phyloP scores from a whole-genome alignment of 2,888 invertebrate genomes.

The Pomacea canaliculata region DNA sequence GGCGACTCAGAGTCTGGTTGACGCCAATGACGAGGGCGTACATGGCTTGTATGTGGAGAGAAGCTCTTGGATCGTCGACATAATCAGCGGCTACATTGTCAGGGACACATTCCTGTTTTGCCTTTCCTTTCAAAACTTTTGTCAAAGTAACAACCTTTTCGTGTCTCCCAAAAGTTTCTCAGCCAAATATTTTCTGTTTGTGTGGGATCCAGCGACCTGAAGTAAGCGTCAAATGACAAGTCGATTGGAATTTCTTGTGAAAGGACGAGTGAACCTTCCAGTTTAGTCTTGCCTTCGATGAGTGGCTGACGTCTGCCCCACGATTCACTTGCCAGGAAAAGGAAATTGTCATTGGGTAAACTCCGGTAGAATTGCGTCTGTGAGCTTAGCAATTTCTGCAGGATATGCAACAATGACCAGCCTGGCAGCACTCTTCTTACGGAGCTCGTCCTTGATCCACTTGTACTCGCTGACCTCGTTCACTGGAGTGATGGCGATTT shows the following conservation, averaged over 20 bases:
- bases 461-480: slow-evolving; percentile 6
- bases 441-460: slow-evolving; percentile 9
- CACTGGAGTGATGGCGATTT: background rate
- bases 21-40: slow-evolving; percentile 11
- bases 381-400: background rate
- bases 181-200: slow-evolving; percentile 33
- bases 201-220: background rate
- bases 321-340: slow-evolving; percentile 15
- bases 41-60: slow-evolving; percentile 8
- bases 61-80: background rate
- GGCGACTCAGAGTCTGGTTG: background rate
- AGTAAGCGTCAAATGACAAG: background rate
- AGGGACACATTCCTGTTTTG: slow-evolving; percentile 1
- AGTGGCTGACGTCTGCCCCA: slow-evolving; percentile 10
- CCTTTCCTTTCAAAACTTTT: slow-evolving; percentile 33
- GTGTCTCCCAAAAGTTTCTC: slow-evolving; percentile 32
- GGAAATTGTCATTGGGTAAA: slow-evolving; percentile 10
- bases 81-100: slow-evolving; percentile 1
- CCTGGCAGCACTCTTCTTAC: slow-evolving; percentile 8
- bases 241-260: slow-evolving; percentile 8
- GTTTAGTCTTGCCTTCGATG: slow-evolving; percentile 2
- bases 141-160: slow-evolving; percentile 38
- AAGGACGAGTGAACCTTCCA: slow-evolving; percentile 12
- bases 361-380: slow-evolving; percentile 13
- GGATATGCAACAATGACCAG: slow-evolving; percentile 9